Evolutionary conservation across 2,797 vertebrate genomes (phyloP).

Genomic region (Falco biarmicus): DNA sequence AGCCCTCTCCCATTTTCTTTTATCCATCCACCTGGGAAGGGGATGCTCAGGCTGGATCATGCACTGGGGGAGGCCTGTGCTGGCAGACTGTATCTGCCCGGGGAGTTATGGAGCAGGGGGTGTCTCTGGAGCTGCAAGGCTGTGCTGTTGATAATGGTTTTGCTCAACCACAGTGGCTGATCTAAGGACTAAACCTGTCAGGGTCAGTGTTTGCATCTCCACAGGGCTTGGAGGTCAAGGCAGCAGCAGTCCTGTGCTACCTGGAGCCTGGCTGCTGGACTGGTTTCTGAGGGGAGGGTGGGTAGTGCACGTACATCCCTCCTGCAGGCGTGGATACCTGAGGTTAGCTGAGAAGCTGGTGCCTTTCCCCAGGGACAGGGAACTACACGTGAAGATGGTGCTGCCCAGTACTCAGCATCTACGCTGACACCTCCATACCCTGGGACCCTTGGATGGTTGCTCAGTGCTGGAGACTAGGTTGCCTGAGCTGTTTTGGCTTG

Average conservation of each 20-base stretch:
- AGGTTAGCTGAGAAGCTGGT: neutral
- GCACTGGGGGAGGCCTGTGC: neutral
- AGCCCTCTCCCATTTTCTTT: neutral
- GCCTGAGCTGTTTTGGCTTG: neutral
- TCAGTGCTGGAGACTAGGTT: neutral
- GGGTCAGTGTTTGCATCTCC: rapidly evolving
- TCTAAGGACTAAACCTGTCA: neutral
- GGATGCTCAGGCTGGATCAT: neutral
- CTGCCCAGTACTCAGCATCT: neutral
- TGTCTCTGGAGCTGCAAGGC: neutral
- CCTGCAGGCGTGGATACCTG: neutral
- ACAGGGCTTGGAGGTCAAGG: rapidly evolving
- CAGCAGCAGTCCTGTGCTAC: no score
- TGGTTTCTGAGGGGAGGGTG: no score
- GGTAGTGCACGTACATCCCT: neutral
- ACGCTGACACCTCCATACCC: rapidly evolving
- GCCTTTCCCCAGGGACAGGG: neutral
- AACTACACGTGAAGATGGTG: neutral
- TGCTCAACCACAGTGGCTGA: neutral
- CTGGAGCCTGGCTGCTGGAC: neutral
- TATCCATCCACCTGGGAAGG: neutral
- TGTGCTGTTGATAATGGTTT: neutral
- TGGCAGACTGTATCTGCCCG: neutral
- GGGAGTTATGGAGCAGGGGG: neutral
- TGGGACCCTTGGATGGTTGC: neutral